Evolutionary conservation across 2,888 invertebrate genomes (phyloP), one percentile per base, ranked within the genome.

Genomic region (Phyllotreta striolata): DNA sequence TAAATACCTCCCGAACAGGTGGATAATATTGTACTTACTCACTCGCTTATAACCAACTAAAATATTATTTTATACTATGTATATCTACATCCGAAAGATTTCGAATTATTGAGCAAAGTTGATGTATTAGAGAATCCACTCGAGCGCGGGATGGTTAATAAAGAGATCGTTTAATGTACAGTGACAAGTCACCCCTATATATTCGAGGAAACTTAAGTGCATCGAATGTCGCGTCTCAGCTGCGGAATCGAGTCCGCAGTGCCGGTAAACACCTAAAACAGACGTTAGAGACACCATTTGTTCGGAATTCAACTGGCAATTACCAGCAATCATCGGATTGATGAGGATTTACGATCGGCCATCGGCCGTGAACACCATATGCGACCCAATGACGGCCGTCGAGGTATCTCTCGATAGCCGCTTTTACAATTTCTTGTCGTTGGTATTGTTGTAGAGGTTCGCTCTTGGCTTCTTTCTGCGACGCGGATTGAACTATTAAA

Each of bases 231-330:
- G 55, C 44, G 66, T 62, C 66, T 73, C 74, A 75, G 74, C 74
- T 75, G 75, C 66, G 44, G 66, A 70, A 72, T 68, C 62, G 66
- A 68, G 63, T 62, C 63, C 62, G 68, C 67, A 74, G 74, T 74
- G 74, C 71, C 65, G 59, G 66, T 67, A 71, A 72, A 73, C 74
- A 73, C 74, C 74, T 74, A 74, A 74, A 72, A 72, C 63, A 67
- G 68, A 71, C 70, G 71, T 75, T 71, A 71, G 66, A 69, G 66
- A 74, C 74, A 69, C 74, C 74, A 71, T 74, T 73, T 69, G 70
- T 70, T 68, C 67, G 67, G 70, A 72, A 70, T 69, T 66, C 65
- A 65, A 64, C 64, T 59, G 61, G 62, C 70, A 70, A 71, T 72
- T 72, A 70, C 70, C 24, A 10, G 57, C 62, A 67, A 71, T 70